Percentiles rank a stretch among this genome's conserved stretches.
Conservation (phyloP, 2,888 invertebrate species). For the Pterobdella sp. region DNA sequence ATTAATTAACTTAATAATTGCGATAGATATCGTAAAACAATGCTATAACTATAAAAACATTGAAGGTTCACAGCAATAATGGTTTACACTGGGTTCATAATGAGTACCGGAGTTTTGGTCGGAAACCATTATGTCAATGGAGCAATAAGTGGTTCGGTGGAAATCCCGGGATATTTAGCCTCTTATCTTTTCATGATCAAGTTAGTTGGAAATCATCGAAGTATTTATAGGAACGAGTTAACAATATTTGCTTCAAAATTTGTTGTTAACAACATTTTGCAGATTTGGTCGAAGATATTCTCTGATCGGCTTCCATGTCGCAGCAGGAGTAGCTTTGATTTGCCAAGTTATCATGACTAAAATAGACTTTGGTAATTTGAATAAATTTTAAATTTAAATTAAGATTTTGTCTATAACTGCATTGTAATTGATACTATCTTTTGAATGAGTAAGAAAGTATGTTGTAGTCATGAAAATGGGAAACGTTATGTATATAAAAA, state of each 20-base stretch:
- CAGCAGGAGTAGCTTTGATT: constrained; percentile 43
- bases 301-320: constrained; percentile 36
- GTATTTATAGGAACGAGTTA: too few relatives aligned
- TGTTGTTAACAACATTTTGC: too few relatives aligned
- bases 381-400: background rate
- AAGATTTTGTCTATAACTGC: background rate
- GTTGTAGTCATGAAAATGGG: too few relatives aligned
- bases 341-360: background rate
- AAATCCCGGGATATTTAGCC: constrained; percentile 39
- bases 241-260: too few relatives aligned
- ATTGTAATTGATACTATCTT: background rate
- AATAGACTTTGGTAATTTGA: background rate
- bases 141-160: constrained; percentile 39
- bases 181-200: constrained; percentile 37
- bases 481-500: background rate
- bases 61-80: constrained; percentile 41
- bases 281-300: constrained; percentile 39
- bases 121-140: constrained; percentile 41
- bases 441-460: too few relatives aligned
- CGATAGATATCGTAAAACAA: too few relatives aligned
- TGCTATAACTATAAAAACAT: too few relatives aligned
- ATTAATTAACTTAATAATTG: too few relatives aligned
- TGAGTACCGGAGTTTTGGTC: constrained; percentile 41
- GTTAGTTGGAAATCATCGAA: too few relatives aligned
- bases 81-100: constrained; percentile 43